Evolutionary conservation across 2,113 vertebrate genomes (phyloP), one percentile per base, ranked within the genome.

Genomic region (Protomyctophum bolini): DNA sequence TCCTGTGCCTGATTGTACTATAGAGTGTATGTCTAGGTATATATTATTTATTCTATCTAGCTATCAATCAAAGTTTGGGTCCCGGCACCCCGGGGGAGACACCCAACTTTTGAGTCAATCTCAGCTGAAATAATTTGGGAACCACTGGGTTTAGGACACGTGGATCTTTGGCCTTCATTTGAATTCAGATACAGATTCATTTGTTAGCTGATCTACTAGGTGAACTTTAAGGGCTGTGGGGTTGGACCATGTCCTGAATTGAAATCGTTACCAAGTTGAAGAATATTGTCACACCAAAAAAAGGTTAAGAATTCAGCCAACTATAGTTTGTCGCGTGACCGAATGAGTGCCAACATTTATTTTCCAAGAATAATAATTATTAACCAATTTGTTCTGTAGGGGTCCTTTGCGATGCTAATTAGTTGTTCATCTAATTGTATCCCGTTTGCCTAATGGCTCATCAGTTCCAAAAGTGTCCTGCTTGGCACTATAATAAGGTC

Each of bases 381-480:
- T 68, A 74, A 67, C 66, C 76, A 86, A 87, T 90, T 83, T 79
- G 65, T 60, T 73, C 70, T 86, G 80, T 75, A 79, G 82, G 58
- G 75, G 86, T 86, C 68, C 80, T 83, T 75, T 73, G 58, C 81
- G 71, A 82, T 80, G 70, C 76, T 89, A 90, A 92, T 92, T 88
- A 86, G 81, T 70, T 78, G 75, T 85, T 89, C 83, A 75, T 90
- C 85, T 88, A 83, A 86, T 87, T 89, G 83, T 87, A 88, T 88
- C 85, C 81, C 83, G 80, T 84, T 68, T 68, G 75, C 74, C 86
- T 86, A 84, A 92, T 86, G 91, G 88, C 87, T 91, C 91, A 86
- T 89, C 86, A 86, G 85, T 89, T 88, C 84, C 79, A 61, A 85
- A 91, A 92, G 87, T 89, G 90, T 91, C 91, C 87, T 86, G 76